Conservation (phyloP, 2,888 invertebrate species). For the Platycheirus albimanus region DNA sequence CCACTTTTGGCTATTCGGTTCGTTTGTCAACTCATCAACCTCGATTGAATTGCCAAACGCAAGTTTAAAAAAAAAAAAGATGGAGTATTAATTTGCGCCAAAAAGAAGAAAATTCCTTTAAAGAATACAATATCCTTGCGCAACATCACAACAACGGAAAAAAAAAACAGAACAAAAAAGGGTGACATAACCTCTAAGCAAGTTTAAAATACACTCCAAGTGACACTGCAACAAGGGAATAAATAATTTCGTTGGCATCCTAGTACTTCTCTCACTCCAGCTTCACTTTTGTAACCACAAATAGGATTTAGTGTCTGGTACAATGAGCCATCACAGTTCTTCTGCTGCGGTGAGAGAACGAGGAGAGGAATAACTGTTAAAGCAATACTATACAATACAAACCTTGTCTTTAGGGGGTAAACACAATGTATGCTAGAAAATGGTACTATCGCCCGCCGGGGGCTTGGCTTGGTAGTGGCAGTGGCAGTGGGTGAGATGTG, state of each 20-base stretch:
- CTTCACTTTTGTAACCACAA: slow-evolving; percentile 63
- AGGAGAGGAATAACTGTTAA: slow-evolving; percentile 7
- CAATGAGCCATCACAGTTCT: slow-evolving; percentile 58
- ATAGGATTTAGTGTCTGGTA: slow-evolving; percentile 74
- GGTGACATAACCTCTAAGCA: slow-evolving; percentile 71
- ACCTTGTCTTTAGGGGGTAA: slow-evolving; percentile 56
- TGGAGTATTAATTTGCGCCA: not conserved
- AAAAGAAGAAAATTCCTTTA: slow-evolving; percentile 31
- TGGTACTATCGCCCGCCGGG: not conserved
- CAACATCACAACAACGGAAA: slow-evolving; percentile 20
- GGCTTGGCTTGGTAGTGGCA: too few species aligned
- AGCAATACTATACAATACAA: slow-evolving; percentile 58
- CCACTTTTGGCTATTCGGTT: slow-evolving; percentile 41
- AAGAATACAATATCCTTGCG: slow-evolving; percentile 63
- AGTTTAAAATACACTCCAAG: slow-evolving; percentile 66
- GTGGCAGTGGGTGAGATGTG: slow-evolving; percentile 48
- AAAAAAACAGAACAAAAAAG: slow-evolving; percentile 8
- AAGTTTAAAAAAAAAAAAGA: slow-evolving; percentile 3
- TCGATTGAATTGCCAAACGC: slow-evolving; percentile 67
- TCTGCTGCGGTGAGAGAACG: not conserved
- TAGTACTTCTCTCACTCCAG: slow-evolving; percentile 4
- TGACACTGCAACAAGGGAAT: slow-evolving; percentile 70
- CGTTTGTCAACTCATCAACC: slow-evolving; percentile 72
- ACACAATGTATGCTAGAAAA: slow-evolving; percentile 60
- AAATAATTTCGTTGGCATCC: slow-evolving; percentile 68